A percentile compares a stretch with the other conserved stretches of the same genome.
phyloP scores from a whole-genome alignment of 2,113 vertebrate species.

The Polypterus senegalus region DNA sequence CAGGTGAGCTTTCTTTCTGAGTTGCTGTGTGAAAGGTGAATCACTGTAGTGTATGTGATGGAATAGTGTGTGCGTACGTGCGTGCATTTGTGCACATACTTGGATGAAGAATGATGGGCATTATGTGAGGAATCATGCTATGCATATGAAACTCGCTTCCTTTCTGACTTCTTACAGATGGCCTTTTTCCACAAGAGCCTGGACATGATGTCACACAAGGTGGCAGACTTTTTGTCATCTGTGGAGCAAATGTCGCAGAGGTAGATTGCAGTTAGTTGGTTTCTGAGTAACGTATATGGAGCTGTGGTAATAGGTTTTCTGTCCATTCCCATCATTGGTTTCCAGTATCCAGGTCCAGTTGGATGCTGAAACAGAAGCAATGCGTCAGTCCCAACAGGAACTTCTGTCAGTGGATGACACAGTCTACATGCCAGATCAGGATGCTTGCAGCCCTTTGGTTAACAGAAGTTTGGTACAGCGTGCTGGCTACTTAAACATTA shows the following conservation, averaged over 20 bases:
- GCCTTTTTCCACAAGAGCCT: conserved; percentile 87
- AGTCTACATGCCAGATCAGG: conserved; percentile 77
- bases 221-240: conserved; percentile 74
- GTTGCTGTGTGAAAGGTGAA: no score
- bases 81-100: no score
- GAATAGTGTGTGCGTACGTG: no score
- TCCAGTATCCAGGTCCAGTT: conserved; percentile 77
- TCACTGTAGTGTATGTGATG: no score
- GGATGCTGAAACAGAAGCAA: conserved; percentile 73
- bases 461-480: conserved; percentile 92
- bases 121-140: no score
- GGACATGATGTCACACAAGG: conserved; percentile 79
- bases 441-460: conserved; percentile 50
- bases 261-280: conserved; percentile 38
- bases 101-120: no score
- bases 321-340: conserved; percentile 10
- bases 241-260: conserved; percentile 74
- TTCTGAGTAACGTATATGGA: neutral
- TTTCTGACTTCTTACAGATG: conserved; percentile 51
- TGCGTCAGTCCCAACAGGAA: conserved; percentile 73
- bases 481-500: conserved; percentile 91
- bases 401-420: conserved; percentile 73
- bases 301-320: neutral
- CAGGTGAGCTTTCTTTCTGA: conserved; percentile 51
- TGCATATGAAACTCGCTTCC: neutral